Conservation (phyloP, 2,797 vertebrate genomes). For the Perodicticus potto region DNA sequence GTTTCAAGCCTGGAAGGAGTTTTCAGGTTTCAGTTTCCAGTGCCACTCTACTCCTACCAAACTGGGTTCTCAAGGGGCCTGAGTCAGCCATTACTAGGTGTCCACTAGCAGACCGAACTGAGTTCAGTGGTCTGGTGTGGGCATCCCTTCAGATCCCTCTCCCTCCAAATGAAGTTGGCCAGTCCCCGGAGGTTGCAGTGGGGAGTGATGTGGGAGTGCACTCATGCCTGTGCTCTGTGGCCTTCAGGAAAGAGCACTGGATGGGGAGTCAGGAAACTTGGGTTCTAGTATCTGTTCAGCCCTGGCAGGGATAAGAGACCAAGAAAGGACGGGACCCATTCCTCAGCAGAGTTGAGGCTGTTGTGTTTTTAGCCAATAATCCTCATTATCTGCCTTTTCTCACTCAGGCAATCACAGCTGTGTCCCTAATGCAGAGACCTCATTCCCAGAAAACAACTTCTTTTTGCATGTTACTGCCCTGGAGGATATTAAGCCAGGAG, state of each 20-base stretch:
- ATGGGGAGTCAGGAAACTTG: not conserved
- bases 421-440: conserved; percentile 96
- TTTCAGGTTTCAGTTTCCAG: not conserved
- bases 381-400: not conserved
- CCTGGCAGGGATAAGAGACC: not conserved
- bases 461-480: conserved; percentile 95
- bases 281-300: not conserved
- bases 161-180: not conserved
- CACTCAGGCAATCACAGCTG: conserved; percentile 98
- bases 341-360: not conserved
- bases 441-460: conserved; percentile 97
- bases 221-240: not conserved
- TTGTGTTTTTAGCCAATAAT: not conserved
- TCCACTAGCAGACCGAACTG: not conserved
- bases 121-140: not conserved
- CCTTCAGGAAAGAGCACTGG: conserved; percentile 11
- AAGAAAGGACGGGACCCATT: not conserved
- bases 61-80: not conserved
- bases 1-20: not conserved
- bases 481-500: conserved; percentile 94
- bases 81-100: not conserved
- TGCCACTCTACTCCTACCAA: not conserved
- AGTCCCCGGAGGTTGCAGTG: not conserved
- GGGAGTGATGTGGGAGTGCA: not conserved
- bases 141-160: not conserved